Conservation (phyloP, 2,113 vertebrate species). For the Callipepla squamata region DNA sequence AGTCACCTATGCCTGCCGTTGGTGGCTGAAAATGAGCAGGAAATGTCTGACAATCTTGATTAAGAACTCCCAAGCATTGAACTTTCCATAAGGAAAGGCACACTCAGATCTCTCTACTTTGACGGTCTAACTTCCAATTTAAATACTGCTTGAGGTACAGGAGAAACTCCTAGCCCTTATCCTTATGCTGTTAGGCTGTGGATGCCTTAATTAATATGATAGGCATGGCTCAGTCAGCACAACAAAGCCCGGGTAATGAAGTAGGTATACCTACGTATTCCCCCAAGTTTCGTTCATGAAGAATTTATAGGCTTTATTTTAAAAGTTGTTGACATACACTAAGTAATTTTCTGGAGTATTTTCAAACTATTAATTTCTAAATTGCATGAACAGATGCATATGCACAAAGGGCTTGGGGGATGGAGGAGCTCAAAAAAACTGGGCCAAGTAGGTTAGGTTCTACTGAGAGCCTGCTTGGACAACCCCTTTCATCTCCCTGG, state of each 20-base stretch:
- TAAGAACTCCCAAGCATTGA: conserved; percentile 71
- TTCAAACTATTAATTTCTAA: conserved; percentile 66
- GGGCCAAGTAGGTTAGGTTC: conserved; percentile 44
- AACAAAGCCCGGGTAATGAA: background rate
- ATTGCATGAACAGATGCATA: conserved; percentile 65
- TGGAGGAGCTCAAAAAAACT: conserved; percentile 2
- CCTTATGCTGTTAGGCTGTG: background rate
- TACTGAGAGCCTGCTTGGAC: conserved; percentile 43
- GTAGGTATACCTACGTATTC: background rate
- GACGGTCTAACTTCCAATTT: conserved; percentile 58
- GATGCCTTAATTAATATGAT: background rate
- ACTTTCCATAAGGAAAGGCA: conserved; percentile 68
- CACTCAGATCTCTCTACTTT: conserved; percentile 53
- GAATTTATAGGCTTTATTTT: conserved; percentile 67
- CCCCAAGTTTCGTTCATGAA: background rate
- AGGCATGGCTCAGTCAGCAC: background rate
- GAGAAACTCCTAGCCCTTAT: conserved; percentile 11
- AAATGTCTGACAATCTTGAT: conserved; percentile 76
- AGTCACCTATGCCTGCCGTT: conserved; percentile 72
- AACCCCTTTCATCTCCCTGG: background rate
- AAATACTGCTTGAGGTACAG: conserved; percentile 28
- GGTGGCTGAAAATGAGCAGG: conserved; percentile 76
- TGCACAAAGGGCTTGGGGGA: conserved; percentile 6
- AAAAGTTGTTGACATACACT: conserved; percentile 48
- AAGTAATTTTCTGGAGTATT: conserved; percentile 53